Conservation (phyloP, 2,888 invertebrate species). For the Lagria hirta region DNA sequence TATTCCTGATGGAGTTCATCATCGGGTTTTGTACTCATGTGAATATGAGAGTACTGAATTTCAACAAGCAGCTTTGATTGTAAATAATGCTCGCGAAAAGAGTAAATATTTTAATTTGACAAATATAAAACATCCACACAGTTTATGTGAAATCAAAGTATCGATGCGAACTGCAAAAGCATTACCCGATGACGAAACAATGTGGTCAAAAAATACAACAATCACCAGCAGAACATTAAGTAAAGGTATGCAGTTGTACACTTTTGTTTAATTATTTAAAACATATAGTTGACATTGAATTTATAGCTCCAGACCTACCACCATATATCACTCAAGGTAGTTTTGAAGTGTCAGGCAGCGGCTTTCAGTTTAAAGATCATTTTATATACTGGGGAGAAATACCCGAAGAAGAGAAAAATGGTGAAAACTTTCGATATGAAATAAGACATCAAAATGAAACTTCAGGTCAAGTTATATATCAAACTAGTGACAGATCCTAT, state of each 20-base stretch:
- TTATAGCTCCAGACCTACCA: slow-evolving; percentile 63
- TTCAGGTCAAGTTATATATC: slow-evolving; percentile 56
- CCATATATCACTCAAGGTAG: slow-evolving; percentile 73
- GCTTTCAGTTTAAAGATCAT: slow-evolving; percentile 60
- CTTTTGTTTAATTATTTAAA: slow-evolving; percentile 7
- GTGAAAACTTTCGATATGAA: slow-evolving; percentile 71
- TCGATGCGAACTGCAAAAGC: slow-evolving; percentile 62
- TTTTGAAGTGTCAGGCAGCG: slow-evolving; percentile 61
- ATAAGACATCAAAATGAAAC: slow-evolving; percentile 54
- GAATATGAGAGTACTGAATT: slow-evolving; percentile 55
- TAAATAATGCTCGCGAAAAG: slow-evolving; percentile 18
- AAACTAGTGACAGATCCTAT: slow-evolving; percentile 63
- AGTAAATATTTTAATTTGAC: slow-evolving; percentile 53
- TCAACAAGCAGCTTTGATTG: slow-evolving; percentile 26
- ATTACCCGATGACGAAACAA: slow-evolving; percentile 56
- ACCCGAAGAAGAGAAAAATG: slow-evolving; percentile 68
- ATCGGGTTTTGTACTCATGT: slow-evolving; percentile 58
- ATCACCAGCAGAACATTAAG: slow-evolving; percentile 63
- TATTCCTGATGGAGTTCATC: slow-evolving; percentile 57
- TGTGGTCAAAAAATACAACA: slow-evolving; percentile 72
- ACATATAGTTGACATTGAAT: slow-evolving; percentile 6
- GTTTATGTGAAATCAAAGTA: slow-evolving; percentile 72
- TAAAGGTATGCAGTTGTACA: slow-evolving; percentile 35
- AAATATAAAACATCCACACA: slow-evolving; percentile 65
- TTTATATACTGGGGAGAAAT: slow-evolving; percentile 81